A percentile compares a stretch with the other conserved stretches of the same genome.
phyloP scores from a whole-genome alignment of 2,113 vertebrate genomes.

The Halcyon senegalensis region DNA sequence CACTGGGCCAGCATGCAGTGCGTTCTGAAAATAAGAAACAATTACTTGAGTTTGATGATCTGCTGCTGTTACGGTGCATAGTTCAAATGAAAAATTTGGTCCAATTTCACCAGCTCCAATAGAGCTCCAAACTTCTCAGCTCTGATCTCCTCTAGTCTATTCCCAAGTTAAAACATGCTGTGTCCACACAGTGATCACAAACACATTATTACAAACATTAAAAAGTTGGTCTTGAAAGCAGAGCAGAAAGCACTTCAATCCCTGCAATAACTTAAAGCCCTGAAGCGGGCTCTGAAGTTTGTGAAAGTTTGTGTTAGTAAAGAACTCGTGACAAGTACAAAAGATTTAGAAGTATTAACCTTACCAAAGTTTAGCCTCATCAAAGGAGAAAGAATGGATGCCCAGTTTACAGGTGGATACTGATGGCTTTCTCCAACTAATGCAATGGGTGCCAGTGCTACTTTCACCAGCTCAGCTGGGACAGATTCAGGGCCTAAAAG shows the following conservation, averaged over 20 bases:
- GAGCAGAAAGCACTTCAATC: neutral
- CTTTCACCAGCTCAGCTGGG: slow-evolving; percentile 76
- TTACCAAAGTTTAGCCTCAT: slow-evolving; percentile 95
- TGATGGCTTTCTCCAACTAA: slow-evolving; percentile 83
- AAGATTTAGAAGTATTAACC: neutral
- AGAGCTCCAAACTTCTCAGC: neutral
- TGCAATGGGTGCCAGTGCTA: slow-evolving; percentile 81
- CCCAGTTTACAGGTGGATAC: slow-evolving; percentile 94
- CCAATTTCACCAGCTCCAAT: neutral
- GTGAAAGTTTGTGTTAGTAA: neutral
- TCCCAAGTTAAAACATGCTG: neutral
- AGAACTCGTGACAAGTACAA: neutral
- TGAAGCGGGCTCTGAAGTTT: neutral
- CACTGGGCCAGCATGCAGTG: neutral
- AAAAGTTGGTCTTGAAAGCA: neutral
- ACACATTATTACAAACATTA: neutral
- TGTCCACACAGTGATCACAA: neutral
- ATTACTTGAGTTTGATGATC: neutral
- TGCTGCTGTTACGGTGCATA: neutral
- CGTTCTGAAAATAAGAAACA: neutral
- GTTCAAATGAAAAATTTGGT: neutral
- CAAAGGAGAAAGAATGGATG: slow-evolving; percentile 87
- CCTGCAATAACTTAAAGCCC: neutral
- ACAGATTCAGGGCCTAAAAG: slow-evolving; percentile 85
- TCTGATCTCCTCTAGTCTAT: neutral